A percentile compares a stretch with the other conserved stretches of the same genome.
These are phyloP conservation scores for Anoplius nigerrimus DNA, from an alignment of 2,888 invertebrate species.

Conservation along the genomic window DNA sequence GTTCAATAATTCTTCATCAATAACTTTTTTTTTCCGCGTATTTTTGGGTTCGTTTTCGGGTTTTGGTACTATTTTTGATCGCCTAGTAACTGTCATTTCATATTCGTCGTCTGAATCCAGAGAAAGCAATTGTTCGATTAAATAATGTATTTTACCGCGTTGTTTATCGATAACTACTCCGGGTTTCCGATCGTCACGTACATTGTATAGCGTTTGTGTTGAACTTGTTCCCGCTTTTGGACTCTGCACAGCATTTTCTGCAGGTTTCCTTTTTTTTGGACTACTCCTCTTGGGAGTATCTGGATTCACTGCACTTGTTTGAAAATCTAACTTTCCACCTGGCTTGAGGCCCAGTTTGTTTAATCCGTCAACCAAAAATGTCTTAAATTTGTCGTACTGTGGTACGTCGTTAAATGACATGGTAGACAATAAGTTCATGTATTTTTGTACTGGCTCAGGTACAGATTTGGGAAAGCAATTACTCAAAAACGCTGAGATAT, in stretches of 20 bases:
- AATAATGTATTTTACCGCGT: constrained; percentile 57
- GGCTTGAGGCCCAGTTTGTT: constrained; percentile 79
- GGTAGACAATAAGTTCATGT: constrained; percentile 81
- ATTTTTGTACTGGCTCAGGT: constrained; percentile 73
- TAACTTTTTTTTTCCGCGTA: background rate
- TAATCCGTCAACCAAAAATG: constrained; percentile 81
- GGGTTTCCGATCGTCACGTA: constrained; percentile 62
- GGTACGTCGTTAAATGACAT: constrained; percentile 84
- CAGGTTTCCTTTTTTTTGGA: constrained; percentile 23
- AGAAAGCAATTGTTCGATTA: constrained; percentile 55
- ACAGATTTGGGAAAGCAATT: constrained; percentile 72
- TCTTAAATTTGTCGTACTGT: constrained; percentile 84
- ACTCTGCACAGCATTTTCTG: background rate
- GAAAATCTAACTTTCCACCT: constrained; percentile 80
- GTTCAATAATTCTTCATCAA: constrained; percentile 6
- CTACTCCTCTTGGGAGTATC: constrained; percentile 19
- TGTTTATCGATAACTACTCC: constrained; percentile 64
- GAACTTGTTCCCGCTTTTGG: constrained; percentile 29
- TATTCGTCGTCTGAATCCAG: constrained; percentile 68
- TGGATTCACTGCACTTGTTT: constrained; percentile 3
- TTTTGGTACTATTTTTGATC: constrained; percentile 52
- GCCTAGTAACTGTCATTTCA: constrained; percentile 66
- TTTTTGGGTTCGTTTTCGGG: constrained; percentile 6
- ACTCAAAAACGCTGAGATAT: constrained; percentile 75
- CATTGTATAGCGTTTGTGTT: constrained; percentile 24